phyloP scores from a whole-genome alignment of 2,797 vertebrate genomes.

The Microctenopoma lineatum region DNA sequence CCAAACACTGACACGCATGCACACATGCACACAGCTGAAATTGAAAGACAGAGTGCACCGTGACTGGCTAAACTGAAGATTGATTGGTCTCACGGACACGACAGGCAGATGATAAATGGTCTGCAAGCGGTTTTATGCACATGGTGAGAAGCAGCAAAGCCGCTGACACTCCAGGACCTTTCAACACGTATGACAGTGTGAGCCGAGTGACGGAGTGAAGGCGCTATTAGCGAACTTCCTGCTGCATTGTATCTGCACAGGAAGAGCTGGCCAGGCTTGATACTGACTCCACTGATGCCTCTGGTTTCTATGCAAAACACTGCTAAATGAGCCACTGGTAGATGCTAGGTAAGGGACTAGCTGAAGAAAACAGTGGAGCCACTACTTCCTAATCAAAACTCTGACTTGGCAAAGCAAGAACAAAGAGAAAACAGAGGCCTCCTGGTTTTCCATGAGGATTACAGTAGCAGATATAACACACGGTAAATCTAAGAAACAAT shows the following conservation, averaged over 20 bases:
- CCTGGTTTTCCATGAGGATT: conserved; percentile 45
- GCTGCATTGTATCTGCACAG: conserved; percentile 83
- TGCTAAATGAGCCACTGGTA: conserved; percentile 42
- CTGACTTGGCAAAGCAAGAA: conserved; percentile 74
- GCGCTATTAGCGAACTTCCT: conserved; percentile 84
- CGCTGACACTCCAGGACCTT: conserved; percentile 55
- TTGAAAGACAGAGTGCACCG: conserved; percentile 39
- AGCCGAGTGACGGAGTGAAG: conserved; percentile 43
- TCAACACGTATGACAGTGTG: conserved; percentile 46
- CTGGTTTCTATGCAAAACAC: conserved; percentile 63
- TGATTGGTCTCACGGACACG: conserved; percentile 42
- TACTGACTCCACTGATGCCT: conserved; percentile 76
- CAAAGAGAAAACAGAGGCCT: conserved; percentile 69
- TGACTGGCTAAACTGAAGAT: conserved; percentile 47
- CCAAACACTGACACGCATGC: neutral
- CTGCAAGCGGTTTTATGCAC: conserved; percentile 27
- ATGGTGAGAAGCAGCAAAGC: conserved; percentile 37
- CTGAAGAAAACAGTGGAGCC: conserved; percentile 64
- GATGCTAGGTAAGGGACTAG: conserved; percentile 42
- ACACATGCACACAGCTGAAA: conserved; percentile 25
- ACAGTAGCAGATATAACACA: conserved; percentile 49
- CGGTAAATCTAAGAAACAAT: conserved; percentile 51
- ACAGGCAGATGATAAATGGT: conserved; percentile 46
- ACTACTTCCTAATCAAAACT: conserved; percentile 81
- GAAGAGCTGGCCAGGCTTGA: conserved; percentile 85